Conservation (phyloP, 2,888 invertebrate species). For the Stenchaetothrips biformis region DNA sequence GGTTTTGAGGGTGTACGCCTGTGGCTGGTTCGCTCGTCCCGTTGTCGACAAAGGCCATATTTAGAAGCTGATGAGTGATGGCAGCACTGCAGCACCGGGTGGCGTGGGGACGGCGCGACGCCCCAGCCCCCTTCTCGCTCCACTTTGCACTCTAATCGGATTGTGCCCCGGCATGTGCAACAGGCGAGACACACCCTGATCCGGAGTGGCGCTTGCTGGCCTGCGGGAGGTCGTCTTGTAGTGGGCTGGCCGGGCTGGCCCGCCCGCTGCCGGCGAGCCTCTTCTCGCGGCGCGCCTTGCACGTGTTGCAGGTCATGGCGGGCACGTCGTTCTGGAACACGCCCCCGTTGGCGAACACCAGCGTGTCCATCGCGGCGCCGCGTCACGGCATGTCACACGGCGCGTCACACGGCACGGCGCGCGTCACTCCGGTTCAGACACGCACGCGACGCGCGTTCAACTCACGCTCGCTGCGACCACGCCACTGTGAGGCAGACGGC, state of each 20-base stretch:
- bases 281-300: constrained; percentile 35
- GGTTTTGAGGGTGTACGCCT: too few species aligned
- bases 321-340: constrained; percentile 37
- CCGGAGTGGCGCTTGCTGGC: not conserved
- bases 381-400: constrained; percentile 12
- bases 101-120: too few species aligned
- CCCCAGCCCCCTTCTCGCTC: not conserved
- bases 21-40: too few species aligned
- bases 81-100: too few species aligned
- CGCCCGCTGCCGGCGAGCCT: too few species aligned
- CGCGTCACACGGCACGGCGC: not conserved
- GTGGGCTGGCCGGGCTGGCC: too few species aligned
- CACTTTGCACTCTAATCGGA: not conserved
- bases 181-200: not conserved
- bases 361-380: constrained; percentile 27
- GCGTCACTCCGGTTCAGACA: not conserved
- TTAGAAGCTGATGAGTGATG: too few species aligned
- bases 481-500: not conserved
- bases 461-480: not conserved
- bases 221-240: too few species aligned
- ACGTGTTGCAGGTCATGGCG: constrained; percentile 38
- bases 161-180: not conserved
- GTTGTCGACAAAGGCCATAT: too few species aligned
- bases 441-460: not conserved
- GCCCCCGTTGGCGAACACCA: constrained; percentile 38